Evolutionary conservation across 2,797 vertebrate species (phyloP), one percentile per base, ranked within the genome.

Genomic region (Spinibarbus caldwelli): DNA sequence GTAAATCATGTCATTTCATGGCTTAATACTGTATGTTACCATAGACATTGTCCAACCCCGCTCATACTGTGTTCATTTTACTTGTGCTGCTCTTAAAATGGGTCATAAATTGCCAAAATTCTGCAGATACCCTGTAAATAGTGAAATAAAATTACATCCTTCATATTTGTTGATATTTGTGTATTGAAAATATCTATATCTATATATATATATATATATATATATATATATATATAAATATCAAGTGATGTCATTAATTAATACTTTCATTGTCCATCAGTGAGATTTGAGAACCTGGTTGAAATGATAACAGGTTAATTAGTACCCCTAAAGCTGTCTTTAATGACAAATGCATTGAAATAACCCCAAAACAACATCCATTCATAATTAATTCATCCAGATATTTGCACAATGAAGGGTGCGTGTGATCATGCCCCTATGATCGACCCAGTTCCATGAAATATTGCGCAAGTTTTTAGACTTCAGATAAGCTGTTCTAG

Each of bases 391-490:
- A 73, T 75, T 73, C 3, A 36, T 17, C 70, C 26, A 47, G 41
- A 64, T 34, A 23, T 64, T 75, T 49, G 43, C 29, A 75, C 71
- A 49, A 6, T 49, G 70, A 38, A 6, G 6, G 67, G 14, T 66
- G 72, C 45, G 71, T 66, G 31, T 76, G 54, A 62, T 59, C 41
- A 59, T 72, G 67, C 67, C 47, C 47, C 54, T 26, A 31, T 47
- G 54, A 82, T 73, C 70, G 8, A 82, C 52, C 68, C 26, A 31
- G 70, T 64, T 64, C 29, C 57, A 70, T n/a, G 41, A 29, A 83
- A 59, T 66, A 23, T 85, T 84, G 68, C 47, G 36, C 23, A 73
- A 82, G 54, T 67, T 83, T 57, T 66, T 81, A 49, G 31, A 73
- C 70, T 66, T 36, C 66, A 75, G 70, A 80, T 54, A 84, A 54